Base-by-base conservation (phyloP, 2,888 invertebrate species). In the Stenotaenia linearis region DNA sequence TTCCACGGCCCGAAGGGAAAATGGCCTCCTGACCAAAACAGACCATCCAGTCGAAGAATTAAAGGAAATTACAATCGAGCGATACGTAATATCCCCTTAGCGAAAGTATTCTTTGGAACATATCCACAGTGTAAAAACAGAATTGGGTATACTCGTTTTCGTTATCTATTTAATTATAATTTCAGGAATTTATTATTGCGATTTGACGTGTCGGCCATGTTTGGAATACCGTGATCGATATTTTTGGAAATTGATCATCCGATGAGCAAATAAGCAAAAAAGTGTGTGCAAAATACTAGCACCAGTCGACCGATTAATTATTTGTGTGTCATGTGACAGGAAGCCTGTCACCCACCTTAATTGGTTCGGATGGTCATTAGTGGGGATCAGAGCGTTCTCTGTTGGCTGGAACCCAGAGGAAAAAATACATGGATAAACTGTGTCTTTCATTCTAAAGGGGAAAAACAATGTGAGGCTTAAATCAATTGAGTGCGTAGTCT, bases 271-370 rank as follows among this genome's bases (percentile, higher is more conserved):
- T n/a, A n/a, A n/a, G n/a, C n/a, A n/a, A n/a, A n/a, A n/a, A n/a
- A n/a, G n/a, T n/a, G n/a, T n/a, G n/a, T n/a, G n/a, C n/a, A n/a
- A n/a, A n/a, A n/a, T n/a, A n/a, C n/a, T n/a, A n/a, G n/a, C 69
- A 69, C 69, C 25, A 15, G 12, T 6, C 25, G 23, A n/a, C 69
- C 25, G 25, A 69, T 69, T 69, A 69, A 69, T 69, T 69, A 69
- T 69, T 69, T 69, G 25, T 69, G 25, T 69, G 69, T n/a, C 1
- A 28, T 69, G 69, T 69, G 69, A 69, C 69, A 69, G 69, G 69
- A 69, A 69, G 28, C 69, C 69, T 69, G 69, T 69, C 69, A 69
- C 69, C 69, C 69, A 69, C 69, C 69, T 69, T 69, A 69, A 69
- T 69, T 69, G 69, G 69, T 28, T 69, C 69, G 69, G 69, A 69